Percentiles rank a stretch among this genome's conserved stretches.
These are phyloP conservation scores for Zootoca vivipara DNA, from an alignment of 2,113 vertebrate genomes.

Conservation along the genomic window DNA sequence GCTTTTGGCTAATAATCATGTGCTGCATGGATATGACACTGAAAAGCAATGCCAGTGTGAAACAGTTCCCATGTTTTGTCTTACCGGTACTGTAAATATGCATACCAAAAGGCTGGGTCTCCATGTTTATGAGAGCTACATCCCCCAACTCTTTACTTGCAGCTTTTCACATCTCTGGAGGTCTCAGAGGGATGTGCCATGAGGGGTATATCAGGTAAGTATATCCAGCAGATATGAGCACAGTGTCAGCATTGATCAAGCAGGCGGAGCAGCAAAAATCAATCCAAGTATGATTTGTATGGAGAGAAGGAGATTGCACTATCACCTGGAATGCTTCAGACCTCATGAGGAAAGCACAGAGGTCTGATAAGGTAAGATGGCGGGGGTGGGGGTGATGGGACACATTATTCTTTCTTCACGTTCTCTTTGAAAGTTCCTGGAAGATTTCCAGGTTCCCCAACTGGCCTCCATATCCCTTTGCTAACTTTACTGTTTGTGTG, in stretches of 20 bases:
- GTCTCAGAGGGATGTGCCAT: background rate
- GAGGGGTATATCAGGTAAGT: background rate
- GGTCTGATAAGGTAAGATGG: background rate
- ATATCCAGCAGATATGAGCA: background rate
- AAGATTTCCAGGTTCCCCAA: background rate
- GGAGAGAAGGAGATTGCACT: background rate
- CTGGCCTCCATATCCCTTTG: background rate
- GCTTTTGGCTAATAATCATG: background rate
- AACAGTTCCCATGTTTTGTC: background rate
- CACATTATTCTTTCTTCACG: background rate
- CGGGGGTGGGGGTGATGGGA: too few species aligned
- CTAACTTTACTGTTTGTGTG: background rate
- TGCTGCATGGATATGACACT: background rate
- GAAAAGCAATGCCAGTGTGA: background rate
- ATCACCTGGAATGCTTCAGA: background rate
- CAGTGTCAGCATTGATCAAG: background rate
- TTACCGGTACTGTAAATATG: background rate
- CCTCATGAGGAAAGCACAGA: background rate
- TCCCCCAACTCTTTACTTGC: background rate
- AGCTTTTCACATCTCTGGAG: background rate
- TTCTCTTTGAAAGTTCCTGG: background rate
- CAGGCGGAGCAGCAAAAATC: background rate
- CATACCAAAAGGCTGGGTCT: background rate
- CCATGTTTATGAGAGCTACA: background rate
- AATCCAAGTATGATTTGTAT: background rate